Evolutionary conservation across 1,140 invertebrate species (phyloP), one percentile per base, ranked within the genome.

Genomic region (Lepidurus apus): DNA sequence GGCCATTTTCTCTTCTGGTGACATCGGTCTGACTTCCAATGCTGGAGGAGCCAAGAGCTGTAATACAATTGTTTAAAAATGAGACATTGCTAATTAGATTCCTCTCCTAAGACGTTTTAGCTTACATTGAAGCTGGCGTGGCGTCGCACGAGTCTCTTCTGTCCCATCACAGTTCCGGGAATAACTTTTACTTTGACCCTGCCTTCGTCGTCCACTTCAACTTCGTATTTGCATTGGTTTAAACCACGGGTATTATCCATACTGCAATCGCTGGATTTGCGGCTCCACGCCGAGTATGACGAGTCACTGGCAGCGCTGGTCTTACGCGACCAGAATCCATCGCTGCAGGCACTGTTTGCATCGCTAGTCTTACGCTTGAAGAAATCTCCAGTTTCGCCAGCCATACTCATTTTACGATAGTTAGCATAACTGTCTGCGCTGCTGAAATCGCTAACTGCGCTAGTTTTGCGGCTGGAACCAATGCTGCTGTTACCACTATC

Each of bases 401-500:
- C 43, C 43, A 77, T 10, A 45, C 47, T 47, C 6, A 43, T 77
- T 17, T 65, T 65, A 0, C 53, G 53, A 65, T 21, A n/a, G 53
- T 65, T 21, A 17, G 4, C 53, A 17, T 65, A 4, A 65, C 53
- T 65, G 53, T 65, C 53, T 9, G 43, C 75, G 17, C 7, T 13
- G 42, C 43, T 45, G 43, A 47, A 77, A 43, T 77, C 47, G 47
- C 75, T 77, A 5, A 17, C 75, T 45, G 75, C n/a, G 34, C 43
- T 45, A 11, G 47, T 47, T 47, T 77, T 77, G 75, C 75, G 75
- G 21, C 53, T 65, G 0, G 75, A 77, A 13, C 75, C 75, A 26
- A 43, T 45, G 75, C 75, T 77, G 17, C 75, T 77, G 17, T 47
- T 43, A n/a, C 75, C 47, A 47, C 75, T 77, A 26, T 77, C 47